phyloP scores from a whole-genome alignment of 2,888 invertebrate species.

The Drosophila formosana region DNA sequence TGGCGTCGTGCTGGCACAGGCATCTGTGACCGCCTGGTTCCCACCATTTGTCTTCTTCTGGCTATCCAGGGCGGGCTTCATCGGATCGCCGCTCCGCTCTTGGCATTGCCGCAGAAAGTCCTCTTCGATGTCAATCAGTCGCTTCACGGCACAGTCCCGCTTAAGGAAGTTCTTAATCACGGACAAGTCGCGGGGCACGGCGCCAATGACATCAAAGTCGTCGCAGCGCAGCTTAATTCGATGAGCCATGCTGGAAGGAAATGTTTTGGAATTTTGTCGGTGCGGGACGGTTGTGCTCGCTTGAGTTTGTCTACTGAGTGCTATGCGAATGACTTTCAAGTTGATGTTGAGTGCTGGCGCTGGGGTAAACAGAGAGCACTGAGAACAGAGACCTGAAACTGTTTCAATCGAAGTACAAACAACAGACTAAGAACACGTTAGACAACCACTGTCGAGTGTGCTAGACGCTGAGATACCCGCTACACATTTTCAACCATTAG shows the following conservation, averaged over 20 bases:
- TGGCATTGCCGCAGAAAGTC: conserved; percentile 50
- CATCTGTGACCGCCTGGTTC: conserved; percentile 22
- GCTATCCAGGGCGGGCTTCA: not conserved
- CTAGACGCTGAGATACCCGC: not conserved
- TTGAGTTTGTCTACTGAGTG: not conserved
- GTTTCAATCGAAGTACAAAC: not conserved
- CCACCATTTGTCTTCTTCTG: not conserved
- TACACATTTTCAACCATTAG: not conserved
- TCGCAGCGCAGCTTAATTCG: conserved; percentile 61
- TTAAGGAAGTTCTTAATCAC: conserved; percentile 70
- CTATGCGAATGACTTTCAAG: conserved; percentile 6
- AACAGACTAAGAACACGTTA: not conserved
- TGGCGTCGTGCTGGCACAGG: conserved; percentile 48
- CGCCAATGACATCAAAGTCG: conserved; percentile 69
- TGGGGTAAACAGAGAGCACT: conserved; percentile 29
- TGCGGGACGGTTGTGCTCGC: not conserved
- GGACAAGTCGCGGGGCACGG: conserved; percentile 69
- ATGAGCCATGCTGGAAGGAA: conserved; percentile 57
- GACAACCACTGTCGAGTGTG: not conserved
- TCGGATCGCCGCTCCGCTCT: conserved; percentile 21
- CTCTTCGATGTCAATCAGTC: conserved; percentile 70
- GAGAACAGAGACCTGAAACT: not conserved
- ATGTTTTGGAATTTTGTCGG: conserved; percentile 47
- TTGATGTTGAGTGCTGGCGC: conserved; percentile 27
- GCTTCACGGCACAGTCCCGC: conserved; percentile 67